Percentiles rank a stretch among this genome's conserved stretches.
Conservation (phyloP, 2,797 vertebrate genomes). For the Corythornis leucogaster region DNA sequence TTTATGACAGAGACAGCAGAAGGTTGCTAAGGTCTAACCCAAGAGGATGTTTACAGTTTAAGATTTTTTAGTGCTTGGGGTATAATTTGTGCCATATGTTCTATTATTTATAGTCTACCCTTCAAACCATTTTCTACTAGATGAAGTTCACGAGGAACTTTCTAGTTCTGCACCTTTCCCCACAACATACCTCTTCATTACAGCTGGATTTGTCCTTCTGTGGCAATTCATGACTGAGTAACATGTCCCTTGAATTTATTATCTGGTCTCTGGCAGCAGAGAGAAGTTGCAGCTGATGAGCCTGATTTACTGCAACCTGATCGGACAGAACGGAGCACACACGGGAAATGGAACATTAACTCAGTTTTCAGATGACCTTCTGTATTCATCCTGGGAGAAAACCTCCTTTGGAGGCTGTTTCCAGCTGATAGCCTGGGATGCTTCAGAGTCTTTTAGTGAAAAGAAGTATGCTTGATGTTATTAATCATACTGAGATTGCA, state of each 20-base stretch:
- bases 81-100: constrained; percentile 70
- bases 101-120: constrained; percentile 64
- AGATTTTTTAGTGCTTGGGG: constrained; percentile 54
- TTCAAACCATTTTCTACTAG: constrained; percentile 21
- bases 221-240: constrained; percentile 9
- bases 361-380: not conserved
- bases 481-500: not conserved
- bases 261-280: not conserved
- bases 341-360: not conserved
- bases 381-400: not conserved
- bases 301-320: not conserved
- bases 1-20: constrained; percentile 46
- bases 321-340: not conserved
- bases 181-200: constrained; percentile 34
- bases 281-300: not conserved
- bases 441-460: not conserved
- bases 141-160: not conserved
- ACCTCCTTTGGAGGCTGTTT: not conserved
- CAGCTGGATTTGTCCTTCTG: constrained; percentile 3
- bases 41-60: constrained; percentile 69
- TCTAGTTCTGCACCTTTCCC: not conserved
- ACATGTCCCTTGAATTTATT: not conserved
- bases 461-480: not conserved
- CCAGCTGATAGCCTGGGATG: not conserved
- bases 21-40: constrained; percentile 51